Evolutionary conservation across 1,140 invertebrate species (phyloP).

Genomic region (Globodera rostochiensis): DNA sequence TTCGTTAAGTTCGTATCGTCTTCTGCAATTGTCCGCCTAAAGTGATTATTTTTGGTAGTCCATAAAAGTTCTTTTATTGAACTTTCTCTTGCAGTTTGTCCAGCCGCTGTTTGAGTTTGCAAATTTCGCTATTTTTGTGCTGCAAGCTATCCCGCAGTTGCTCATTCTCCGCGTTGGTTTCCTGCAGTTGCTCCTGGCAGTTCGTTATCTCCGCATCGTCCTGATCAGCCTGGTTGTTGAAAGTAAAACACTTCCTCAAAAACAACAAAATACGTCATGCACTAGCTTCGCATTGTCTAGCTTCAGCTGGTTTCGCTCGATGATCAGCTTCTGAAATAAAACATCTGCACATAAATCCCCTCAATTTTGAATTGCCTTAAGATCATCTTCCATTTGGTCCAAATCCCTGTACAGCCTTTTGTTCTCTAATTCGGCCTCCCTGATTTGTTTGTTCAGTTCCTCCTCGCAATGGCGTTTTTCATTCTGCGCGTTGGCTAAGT

Average conservation of each 20-base stretch:
- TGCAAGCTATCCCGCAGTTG: not conserved
- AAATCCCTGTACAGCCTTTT: slow-evolving; percentile 18
- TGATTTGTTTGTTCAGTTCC: not conserved
- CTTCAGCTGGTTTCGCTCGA: not conserved
- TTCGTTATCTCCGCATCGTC: not conserved
- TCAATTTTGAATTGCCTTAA: not conserved
- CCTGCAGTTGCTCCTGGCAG: slow-evolving; percentile 9
- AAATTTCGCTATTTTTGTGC: not conserved
- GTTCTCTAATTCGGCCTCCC: slow-evolving; percentile 1
- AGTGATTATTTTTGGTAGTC: not conserved
- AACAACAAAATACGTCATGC: not conserved
- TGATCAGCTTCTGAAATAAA: not conserved
- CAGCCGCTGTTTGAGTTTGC: not conserved
- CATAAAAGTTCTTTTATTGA: not conserved
- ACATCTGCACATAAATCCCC: not conserved
- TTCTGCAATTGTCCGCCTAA: not conserved
- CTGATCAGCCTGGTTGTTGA: not conserved
- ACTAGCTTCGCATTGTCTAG: slow-evolving; percentile 4
- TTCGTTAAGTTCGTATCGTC: not conserved
- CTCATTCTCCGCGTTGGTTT: not conserved
- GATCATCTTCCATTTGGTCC: slow-evolving; percentile 9
- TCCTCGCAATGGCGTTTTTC: slow-evolving; percentile 1
- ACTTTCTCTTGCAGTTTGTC: not conserved
- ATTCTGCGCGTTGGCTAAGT: not conserved
- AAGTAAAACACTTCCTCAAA: not conserved